phyloP scores from a whole-genome alignment of 2,888 invertebrate species.

The Dryobota labecula region DNA sequence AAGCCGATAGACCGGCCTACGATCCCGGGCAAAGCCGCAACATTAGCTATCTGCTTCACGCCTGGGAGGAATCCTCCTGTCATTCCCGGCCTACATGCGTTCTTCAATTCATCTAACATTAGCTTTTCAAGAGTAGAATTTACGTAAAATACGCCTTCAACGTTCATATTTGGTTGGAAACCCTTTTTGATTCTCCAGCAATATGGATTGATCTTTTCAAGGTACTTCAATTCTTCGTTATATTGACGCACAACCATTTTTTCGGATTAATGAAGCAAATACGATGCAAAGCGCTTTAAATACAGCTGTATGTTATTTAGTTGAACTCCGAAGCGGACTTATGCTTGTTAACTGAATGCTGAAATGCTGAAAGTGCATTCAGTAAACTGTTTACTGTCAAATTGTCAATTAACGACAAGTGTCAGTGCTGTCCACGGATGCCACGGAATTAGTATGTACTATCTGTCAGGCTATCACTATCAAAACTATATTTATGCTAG shows the following conservation, averaged over 20 bases:
- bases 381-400: neutral
- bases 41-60: constrained; percentile 99
- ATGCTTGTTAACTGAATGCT: no score
- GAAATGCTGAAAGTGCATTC: no score
- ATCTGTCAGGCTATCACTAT: no score
- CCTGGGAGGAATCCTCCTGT: constrained; percentile 99
- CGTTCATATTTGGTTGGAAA: constrained; percentile 99
- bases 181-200: constrained; percentile 99
- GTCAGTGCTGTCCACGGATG: neutral
- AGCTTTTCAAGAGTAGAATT: constrained; percentile 97
- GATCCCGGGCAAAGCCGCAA: constrained; percentile 99
- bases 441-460: neutral
- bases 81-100: constrained; percentile 96
- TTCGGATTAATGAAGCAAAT: neutral
- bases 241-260: constrained; percentile 97
- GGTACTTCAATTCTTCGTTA: constrained; percentile 97
- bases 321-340: neutral
- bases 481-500: no score
- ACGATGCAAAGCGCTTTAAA: neutral
- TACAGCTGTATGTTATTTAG: neutral
- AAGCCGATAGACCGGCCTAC: constrained; percentile 98
- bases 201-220: constrained; percentile 96
- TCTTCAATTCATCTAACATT: constrained; percentile 98
- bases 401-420: neutral
- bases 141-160: constrained; percentile 99